Base-by-base conservation (phyloP, 2,797 vertebrate species). In the Steatocranus sp. region DNA sequence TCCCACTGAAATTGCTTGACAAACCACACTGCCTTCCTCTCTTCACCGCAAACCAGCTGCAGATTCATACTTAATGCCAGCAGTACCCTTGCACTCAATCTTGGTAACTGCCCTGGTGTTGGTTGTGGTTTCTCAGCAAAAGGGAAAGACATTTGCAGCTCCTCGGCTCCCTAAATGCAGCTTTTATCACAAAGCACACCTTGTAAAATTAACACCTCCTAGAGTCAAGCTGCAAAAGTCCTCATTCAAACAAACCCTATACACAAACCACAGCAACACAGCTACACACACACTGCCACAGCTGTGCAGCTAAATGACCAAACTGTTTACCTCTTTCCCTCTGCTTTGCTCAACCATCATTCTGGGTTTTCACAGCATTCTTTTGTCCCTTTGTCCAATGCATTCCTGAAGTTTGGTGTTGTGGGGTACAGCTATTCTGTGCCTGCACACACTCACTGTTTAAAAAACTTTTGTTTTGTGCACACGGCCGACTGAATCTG, bases 151-250 rank as follows among this genome's bases (percentile, higher is more conserved):
- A 84, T 88, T 90, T 83, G 86, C 80, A 85, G 85, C 81, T 86
- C 86, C 83, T 53, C 56, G 10, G 79, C 81, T 91, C 83, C 79
- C 83, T 86, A 68, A 91, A 90, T 17, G 20, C 85, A 89, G 80
- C 81, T 89, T 93, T 93, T 92, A 90, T 88, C 89, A 87, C 93
- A 90, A 78, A 92, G 89, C 88, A 91, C 88, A 93, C 91, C 91
- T 92, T 85, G 18, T 95, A 93, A 94, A 94, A 94, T 94, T 89
- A 92, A 88, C 94, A 91, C 89, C 88, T 92, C 86, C 77, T 91
- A 86, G 90, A 89, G 89, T 90, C 78, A 80, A 54, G 74, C 87
- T 83, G 89, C 87, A 89, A 91, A 93, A n/a, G 36, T 84, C 83
- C 83, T 80, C 32, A 51, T 89, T 93, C 92, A 93, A 91, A 93